These are phyloP conservation scores for Drosophila burlai DNA, from an alignment of 1,140 invertebrate species.

Conservation along the genomic window DNA sequence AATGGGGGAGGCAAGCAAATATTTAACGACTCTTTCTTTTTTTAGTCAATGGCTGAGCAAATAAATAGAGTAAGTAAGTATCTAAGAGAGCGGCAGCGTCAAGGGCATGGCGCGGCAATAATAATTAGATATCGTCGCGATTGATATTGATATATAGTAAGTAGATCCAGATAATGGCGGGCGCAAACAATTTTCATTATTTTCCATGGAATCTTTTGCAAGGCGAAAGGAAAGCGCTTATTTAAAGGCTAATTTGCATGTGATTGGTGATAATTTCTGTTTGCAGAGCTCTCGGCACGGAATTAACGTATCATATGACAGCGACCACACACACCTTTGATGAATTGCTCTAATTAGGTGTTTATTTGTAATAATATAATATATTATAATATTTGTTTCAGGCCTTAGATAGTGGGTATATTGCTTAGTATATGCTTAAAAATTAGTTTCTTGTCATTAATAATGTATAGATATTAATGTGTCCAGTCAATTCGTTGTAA, in stretches of 20 bases:
- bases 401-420: slow-evolving; percentile 28
- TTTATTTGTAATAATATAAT: slow-evolving; percentile 50
- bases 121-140: slow-evolving; percentile 54
- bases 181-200: slow-evolving; percentile 67
- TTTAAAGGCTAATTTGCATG: slow-evolving; percentile 49
- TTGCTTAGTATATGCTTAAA: slow-evolving; percentile 18
- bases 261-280: slow-evolving; percentile 68
- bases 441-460: slow-evolving; percentile 29
- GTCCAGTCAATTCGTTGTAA: slow-evolving; percentile 28
- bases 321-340: slow-evolving; percentile 13
- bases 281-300: slow-evolving; percentile 33
- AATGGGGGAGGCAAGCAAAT: slow-evolving; percentile 63
- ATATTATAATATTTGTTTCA: slow-evolving; percentile 43
- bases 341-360: slow-evolving; percentile 41
- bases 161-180: slow-evolving; percentile 47
- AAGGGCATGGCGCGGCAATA: slow-evolving; percentile 66
- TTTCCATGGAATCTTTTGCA: slow-evolving; percentile 50
- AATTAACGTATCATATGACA: slow-evolving; percentile 66
- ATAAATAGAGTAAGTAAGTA: slow-evolving; percentile 55
- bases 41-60: slow-evolving; percentile 62
- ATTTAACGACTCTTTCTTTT: slow-evolving; percentile 53
- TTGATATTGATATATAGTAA: slow-evolving; percentile 60
- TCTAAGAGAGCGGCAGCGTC: slow-evolving; percentile 42
- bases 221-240: slow-evolving; percentile 54
- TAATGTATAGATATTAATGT: slow-evolving; percentile 26